These are phyloP conservation scores for Drosophila lutescens DNA, from an alignment of 2,888 invertebrate species.

Conservation along the genomic window DNA sequence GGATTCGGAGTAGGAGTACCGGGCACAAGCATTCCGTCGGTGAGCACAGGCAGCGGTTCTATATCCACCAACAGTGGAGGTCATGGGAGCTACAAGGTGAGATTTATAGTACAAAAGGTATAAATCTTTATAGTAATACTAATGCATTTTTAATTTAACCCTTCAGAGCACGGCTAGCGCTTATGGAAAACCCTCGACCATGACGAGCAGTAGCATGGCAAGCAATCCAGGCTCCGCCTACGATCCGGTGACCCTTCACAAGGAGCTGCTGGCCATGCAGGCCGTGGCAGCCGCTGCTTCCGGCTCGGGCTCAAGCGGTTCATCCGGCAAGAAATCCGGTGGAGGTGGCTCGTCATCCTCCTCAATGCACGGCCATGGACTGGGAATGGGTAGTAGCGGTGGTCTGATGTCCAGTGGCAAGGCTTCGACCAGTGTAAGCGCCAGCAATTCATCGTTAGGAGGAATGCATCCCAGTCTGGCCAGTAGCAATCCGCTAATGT, in stretches of 20 bases:
- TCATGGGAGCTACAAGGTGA: slow-evolving; percentile 81
- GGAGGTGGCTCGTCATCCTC: slow-evolving; percentile 38
- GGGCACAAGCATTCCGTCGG: slow-evolving; percentile 81
- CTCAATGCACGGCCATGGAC: slow-evolving; percentile 62
- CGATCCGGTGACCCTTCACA: slow-evolving; percentile 84
- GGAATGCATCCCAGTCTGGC: slow-evolving; percentile 65
- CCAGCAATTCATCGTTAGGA: slow-evolving; percentile 46
- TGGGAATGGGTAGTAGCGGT: slow-evolving; percentile 60
- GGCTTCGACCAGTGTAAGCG: slow-evolving; percentile 59
- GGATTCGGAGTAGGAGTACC: slow-evolving; percentile 78
- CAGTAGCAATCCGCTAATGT: slow-evolving; percentile 68
- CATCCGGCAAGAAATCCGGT: slow-evolving; percentile 64
- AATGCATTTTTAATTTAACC: neutral
- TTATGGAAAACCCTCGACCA: slow-evolving; percentile 82
- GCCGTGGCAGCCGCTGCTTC: slow-evolving; percentile 84
- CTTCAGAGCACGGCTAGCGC: slow-evolving; percentile 81
- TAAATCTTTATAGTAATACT: neutral
- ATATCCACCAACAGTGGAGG: slow-evolving; percentile 64
- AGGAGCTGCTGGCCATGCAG: slow-evolving; percentile 84
- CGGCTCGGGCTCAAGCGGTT: slow-evolving; percentile 65
- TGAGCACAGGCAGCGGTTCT: slow-evolving; percentile 70
- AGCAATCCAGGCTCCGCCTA: slow-evolving; percentile 83
- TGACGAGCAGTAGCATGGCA: slow-evolving; percentile 74
- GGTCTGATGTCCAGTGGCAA: slow-evolving; percentile 65
- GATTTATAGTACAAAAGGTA: neutral